Base-by-base conservation (phyloP, 2,113 vertebrate species). In the Carettochelys insculpta region DNA sequence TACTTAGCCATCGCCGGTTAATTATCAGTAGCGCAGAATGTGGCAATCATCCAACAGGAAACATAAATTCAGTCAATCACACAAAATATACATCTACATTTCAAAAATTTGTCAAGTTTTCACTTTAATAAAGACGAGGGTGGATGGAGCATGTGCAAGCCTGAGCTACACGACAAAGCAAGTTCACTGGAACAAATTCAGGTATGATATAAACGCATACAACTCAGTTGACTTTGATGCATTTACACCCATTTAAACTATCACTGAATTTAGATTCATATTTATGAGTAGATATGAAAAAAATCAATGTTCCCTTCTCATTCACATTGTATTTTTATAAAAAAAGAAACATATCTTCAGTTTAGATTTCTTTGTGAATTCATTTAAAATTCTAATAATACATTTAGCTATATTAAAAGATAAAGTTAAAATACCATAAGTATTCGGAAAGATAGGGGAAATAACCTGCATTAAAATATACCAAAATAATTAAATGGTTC, bases 281-380 rank as follows among this genome's bases (percentile, higher is more conserved):
- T 95, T 94, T 94, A 94, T 90, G 93, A 95, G 97, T 96, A 94
- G 94, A 94, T 93, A 96, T 95, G 85, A 82, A 85, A 96, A 91
- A 97, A n/a, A n/a, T 95, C 96, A 90, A 89, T 96, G 85, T 95
- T 87, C 92, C 91, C 94, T 92, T 97, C 93, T 92, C 73, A 86
- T 51, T 86, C 82, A 81, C 14, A 19, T 95, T 92, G 75, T 91
- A 90, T 87, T 78, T 96, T 92, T 86, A 86, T 90, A 86, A 92
- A 94, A 47, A 34, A 86, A 96, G 73, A 73, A 53, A 85, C 4
- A 54, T 87, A 92, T 47, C 54, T 86, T 75, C 82, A 94, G 86
- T 91, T 82, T 87, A 83, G 86, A 82, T 83, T 95, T 82, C 91
- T 90, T 90, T 82, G 85, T 58, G 71, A 83, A 90, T 47, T 22